Percentiles rank a stretch among this genome's conserved stretches.
phyloP scores from a whole-genome alignment of 1,140 invertebrate species.

The Drosophila tani region DNA sequence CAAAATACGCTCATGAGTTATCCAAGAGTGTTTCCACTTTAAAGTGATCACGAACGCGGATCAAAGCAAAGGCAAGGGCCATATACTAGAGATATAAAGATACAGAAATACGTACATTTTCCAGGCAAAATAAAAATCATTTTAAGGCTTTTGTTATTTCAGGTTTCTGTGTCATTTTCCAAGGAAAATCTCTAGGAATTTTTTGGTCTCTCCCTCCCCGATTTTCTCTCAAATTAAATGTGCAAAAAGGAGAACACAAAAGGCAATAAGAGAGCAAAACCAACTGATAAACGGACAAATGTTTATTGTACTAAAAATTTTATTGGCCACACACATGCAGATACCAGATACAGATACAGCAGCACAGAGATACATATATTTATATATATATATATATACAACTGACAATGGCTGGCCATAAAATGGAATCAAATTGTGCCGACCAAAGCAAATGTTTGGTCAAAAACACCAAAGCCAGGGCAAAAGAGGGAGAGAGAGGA shows the following conservation, averaged over 20 bases:
- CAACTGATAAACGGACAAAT: slow-evolving; percentile 66
- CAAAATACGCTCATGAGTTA: slow-evolving; percentile 17
- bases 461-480: slow-evolving; percentile 29
- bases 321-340: slow-evolving; percentile 58
- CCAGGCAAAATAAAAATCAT: not conserved
- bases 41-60: slow-evolving; percentile 50
- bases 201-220: not conserved
- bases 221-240: slow-evolving; percentile 47
- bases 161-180: slow-evolving; percentile 51
- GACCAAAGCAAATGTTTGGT: slow-evolving; percentile 67
- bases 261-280: slow-evolving; percentile 33
- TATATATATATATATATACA: slow-evolving; percentile 12
- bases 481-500: slow-evolving; percentile 1
- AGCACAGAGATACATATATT: slow-evolving; percentile 13
- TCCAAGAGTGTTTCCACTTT: slow-evolving; percentile 26
- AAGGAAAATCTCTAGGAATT: slow-evolving; percentile 9
- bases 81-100: slow-evolving; percentile 20
- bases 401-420: slow-evolving; percentile 66
- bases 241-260: slow-evolving; percentile 35
- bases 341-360: slow-evolving; percentile 29
- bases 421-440: slow-evolving; percentile 75
- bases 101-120: slow-evolving; percentile 12
- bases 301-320: slow-evolving; percentile 66
- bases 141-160: slow-evolving; percentile 43
- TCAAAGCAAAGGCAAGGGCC: slow-evolving; percentile 24